Conservation (phyloP, 92 coral and sea anemone species). For the Chrysogorgia sp. region DNA sequence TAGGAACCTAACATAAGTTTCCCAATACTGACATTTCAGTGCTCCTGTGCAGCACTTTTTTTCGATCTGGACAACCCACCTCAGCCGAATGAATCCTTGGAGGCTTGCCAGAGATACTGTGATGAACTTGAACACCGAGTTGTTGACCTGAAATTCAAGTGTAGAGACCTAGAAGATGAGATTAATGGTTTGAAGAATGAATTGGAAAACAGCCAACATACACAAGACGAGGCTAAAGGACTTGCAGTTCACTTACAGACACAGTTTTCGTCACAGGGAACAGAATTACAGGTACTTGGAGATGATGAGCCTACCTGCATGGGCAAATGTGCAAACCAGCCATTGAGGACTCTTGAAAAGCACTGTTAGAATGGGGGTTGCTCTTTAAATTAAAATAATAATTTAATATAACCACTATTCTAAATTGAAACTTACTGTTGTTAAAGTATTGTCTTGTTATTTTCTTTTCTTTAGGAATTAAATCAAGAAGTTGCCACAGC, state of each 20-base stretch:
- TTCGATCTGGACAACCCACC: constrained; percentile 92
- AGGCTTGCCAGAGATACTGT: constrained; percentile 88
- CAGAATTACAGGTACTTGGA: constrained; percentile 17
- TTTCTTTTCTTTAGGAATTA: constrained; percentile 54
- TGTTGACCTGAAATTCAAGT: constrained; percentile 64
- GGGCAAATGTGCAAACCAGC: too few relatives aligned
- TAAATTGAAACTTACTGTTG: background rate
- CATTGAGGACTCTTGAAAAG: too few relatives aligned
- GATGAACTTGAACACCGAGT: constrained; percentile 77
- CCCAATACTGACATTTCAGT: constrained; percentile 37
- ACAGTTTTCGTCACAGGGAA: constrained; percentile 56
- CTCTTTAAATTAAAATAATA: too few relatives aligned
- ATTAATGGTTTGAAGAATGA: constrained; percentile 73
- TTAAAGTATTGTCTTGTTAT: background rate
- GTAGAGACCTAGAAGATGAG: constrained; percentile 80
- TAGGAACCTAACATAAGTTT: background rate
- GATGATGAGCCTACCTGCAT: too few relatives aligned
- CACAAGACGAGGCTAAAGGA: constrained; percentile 68
- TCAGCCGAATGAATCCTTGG: constrained; percentile 83
- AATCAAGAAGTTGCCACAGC: constrained; percentile 69
- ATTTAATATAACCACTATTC: too few relatives aligned
- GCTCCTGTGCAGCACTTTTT: constrained; percentile 79
- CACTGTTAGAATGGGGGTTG: too few relatives aligned
- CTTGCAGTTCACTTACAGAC: constrained; percentile 60
- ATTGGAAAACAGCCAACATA: constrained; percentile 68